Evolutionary conservation across 2,113 vertebrate genomes (phyloP), one percentile per base, ranked within the genome.

Genomic region (Odocoileus virginianus): DNA sequence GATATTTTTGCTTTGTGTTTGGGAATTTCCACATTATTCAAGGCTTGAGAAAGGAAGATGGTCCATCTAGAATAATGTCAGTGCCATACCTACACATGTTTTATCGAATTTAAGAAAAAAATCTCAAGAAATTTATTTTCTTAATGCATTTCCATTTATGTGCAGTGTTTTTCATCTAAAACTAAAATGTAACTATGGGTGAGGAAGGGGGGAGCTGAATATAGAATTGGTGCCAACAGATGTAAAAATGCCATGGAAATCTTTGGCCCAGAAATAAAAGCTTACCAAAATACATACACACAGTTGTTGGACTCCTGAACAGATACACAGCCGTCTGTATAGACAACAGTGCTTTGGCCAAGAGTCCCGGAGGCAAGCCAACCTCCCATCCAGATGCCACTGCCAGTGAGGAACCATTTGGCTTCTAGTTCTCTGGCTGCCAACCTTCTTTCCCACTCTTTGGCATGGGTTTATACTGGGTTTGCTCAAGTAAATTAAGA

Each of bases 221-320:
- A 89, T 21, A 97, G 87, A 88, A 54, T 7, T 82, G 40, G 13
- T 95, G 95, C 96, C 97, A 98, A 98, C 84, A 95, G 96, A 96
- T 97, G 91, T 95, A 98, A 94, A 96, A 97, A 94, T 71, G 85
- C 91, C 87, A 58, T 81, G 64, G 54, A 97, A 98, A 97, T 96
- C 93, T 93, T 95, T 98, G 97, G 95, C 96, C 96, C 95, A 96
- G 98, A 98, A 97, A 95, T 98, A 97, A 98, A 94, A 97, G 97
- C 94, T 96, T 95, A 97, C 98, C 97, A 99, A 99, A 99, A 98
- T 33, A 67, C 97, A 99, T 98, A 98, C 97, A 99, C 98, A 98
- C 98, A 81, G 96, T 97, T 97, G 86, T 95, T 98, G 96, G 97
- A 96, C 97, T 98, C 98, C 98, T 86, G 97, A 94, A 96, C 92